phyloP scores from a whole-genome alignment of 2,797 vertebrate species.

The Benthosema pterotum region DNA sequence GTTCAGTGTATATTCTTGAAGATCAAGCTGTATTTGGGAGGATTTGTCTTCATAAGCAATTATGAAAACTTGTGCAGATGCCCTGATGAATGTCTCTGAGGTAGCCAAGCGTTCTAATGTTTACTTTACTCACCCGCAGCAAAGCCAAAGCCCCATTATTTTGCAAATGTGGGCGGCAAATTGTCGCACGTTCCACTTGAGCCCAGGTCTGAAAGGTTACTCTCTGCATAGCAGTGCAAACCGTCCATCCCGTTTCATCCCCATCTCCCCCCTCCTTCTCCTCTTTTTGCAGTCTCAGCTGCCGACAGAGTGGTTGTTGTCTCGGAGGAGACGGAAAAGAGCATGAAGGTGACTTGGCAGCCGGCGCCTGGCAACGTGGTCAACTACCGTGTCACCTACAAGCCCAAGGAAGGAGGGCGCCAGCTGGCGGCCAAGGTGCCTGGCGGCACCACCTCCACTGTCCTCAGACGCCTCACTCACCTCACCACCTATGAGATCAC shows the following conservation, averaged over 20 bases:
- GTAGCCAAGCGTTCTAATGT: conserved; percentile 47
- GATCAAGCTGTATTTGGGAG: conserved; percentile 39
- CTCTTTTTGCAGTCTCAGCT: conserved; percentile 83
- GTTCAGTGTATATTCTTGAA: conserved; percentile 48
- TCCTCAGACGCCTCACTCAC: conserved; percentile 87
- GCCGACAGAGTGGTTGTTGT: conserved; percentile 84
- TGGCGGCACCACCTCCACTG: conserved; percentile 80
- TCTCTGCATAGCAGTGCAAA: conserved; percentile 20
- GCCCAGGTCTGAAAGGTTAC: conserved; percentile 32
- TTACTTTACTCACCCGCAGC: conserved; percentile 55
- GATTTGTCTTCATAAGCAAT: conserved; percentile 42
- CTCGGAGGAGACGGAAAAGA: conserved; percentile 91
- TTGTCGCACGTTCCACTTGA: conserved; percentile 38
- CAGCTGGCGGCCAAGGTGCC: conserved; percentile 89
- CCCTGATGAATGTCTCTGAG: conserved; percentile 46
- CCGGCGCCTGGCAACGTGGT: conserved; percentile 91
- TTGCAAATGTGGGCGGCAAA: conserved; percentile 47
- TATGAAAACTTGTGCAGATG: conserved; percentile 50
- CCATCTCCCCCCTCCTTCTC: conserved; percentile 18
- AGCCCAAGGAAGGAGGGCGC: conserved; percentile 84
- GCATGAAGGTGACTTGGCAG: conserved; percentile 91
- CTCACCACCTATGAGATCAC: conserved; percentile 91
- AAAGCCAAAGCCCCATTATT: conserved; percentile 48
- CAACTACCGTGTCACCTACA: conserved; percentile 93
- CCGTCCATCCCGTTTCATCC: conserved; percentile 31